Percentiles rank a stretch among this genome's conserved stretches.
phyloP scores from a whole-genome alignment of 2,113 vertebrate species.

The Cyanoramphus novaezelandiae region DNA sequence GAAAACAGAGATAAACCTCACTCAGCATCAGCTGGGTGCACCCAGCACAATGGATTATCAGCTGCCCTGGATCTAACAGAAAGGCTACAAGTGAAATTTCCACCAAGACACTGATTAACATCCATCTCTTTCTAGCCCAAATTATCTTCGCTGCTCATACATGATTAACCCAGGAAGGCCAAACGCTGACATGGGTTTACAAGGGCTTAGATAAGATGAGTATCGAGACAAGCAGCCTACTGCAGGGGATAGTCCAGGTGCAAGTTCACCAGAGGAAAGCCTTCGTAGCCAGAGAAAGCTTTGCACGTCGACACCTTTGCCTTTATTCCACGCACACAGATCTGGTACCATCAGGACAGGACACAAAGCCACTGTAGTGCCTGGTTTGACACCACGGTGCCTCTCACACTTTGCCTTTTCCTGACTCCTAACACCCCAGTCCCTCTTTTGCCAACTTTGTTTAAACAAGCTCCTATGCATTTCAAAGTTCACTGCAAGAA shows the following conservation, averaged over 20 bases:
- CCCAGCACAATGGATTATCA: not conserved
- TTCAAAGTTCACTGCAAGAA: not conserved
- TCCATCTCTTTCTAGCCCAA: not conserved
- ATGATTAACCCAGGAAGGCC: not conserved
- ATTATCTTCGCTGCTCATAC: not conserved
- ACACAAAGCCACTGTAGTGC: fast-evolving
- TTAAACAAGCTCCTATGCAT: not conserved
- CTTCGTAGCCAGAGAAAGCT: not conserved
- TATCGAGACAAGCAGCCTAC: not conserved
- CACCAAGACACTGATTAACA: not conserved
- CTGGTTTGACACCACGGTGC: not conserved
- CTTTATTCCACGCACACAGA: not conserved
- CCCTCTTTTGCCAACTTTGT: not conserved
- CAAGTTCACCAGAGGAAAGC: not conserved
- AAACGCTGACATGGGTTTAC: not conserved
- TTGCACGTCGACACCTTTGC: fast-evolving
- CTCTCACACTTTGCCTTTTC: not conserved
- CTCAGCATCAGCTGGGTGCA: not conserved
- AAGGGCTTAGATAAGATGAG: not conserved
- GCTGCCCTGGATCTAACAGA: not conserved
- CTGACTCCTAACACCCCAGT: not conserved
- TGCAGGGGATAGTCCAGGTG: not conserved
- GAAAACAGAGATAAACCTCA: not conserved
- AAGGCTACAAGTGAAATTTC: not conserved
- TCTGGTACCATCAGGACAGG: fast-evolving